A percentile compares a stretch with the other conserved stretches of the same genome.
Conservation (phyloP, 2,113 vertebrate genomes). For the Rhadina sibilatrix region DNA sequence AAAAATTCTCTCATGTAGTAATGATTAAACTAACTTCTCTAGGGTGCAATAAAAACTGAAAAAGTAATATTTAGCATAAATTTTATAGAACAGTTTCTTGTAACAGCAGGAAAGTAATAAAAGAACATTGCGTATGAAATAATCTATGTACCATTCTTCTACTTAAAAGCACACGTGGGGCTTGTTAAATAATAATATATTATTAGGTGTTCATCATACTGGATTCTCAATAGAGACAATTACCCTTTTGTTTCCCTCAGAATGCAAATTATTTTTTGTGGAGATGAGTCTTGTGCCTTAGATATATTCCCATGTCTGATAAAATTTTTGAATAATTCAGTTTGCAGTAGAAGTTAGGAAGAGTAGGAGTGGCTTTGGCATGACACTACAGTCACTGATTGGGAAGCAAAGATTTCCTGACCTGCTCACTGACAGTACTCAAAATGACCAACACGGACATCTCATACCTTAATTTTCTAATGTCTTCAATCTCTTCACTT, state of each 20-base stretch:
- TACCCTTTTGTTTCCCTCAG: background rate
- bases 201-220: background rate
- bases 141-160: background rate
- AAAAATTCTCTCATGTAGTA: background rate
- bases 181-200: constrained; percentile 14
- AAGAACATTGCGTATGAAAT: constrained; percentile 12
- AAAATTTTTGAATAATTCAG: background rate
- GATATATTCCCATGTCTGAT: background rate
- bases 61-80: constrained; percentile 3
- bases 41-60: constrained; percentile 5
- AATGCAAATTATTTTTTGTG: background rate
- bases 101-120: constrained; percentile 43
- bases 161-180: constrained; percentile 28
- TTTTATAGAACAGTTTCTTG: constrained; percentile 29
- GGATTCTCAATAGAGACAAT: constrained; percentile 34
- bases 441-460: background rate
- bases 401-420: background rate
- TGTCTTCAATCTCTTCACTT: background rate
- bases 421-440: background rate
- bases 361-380: background rate
- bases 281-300: background rate
- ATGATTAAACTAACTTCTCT: constrained; percentile 8
- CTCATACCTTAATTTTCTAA: background rate
- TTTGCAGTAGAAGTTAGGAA: background rate
- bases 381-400: background rate